Base-by-base conservation (phyloP, 2,113 vertebrate species). In the Cyphomyrus discorhynchus region DNA sequence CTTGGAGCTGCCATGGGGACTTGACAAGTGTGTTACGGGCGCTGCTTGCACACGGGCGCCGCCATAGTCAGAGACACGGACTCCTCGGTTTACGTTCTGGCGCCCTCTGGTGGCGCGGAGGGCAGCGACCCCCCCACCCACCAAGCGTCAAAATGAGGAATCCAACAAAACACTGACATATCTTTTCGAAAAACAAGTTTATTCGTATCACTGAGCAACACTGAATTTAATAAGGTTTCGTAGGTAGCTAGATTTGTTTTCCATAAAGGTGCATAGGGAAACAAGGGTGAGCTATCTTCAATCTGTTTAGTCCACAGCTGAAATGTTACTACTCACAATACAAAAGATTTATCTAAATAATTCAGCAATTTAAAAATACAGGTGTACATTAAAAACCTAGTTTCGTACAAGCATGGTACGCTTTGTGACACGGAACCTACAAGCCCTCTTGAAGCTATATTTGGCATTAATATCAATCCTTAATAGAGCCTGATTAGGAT, bases 1-100 rank as follows among this genome's bases (percentile, higher is more conserved):
- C 96, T 94, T 1, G 96, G 91, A 0, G 93, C 42, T 0, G 93
- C 92, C 97, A 93, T 97, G 50, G 3, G 6, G 7, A 45, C 31
- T 24, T 89, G 2, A 35, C 17, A 53, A 35, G 10, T 1, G 24
- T 5, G 8, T 80, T 82, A 53, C 3, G 49, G 5, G 17, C 39
- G 15, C 46, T 31, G 49, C 3, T 42, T 6, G 66, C 10, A 90
- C 66, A 27, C 21, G 56, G 45, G 47, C 46, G 46, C 70, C 39
- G 6, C 2, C 70, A 52, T 50, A 49, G 58, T 66, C n/a, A 66
- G 19, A 89, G 53, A 56, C 7, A 47, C 31, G 24, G 5, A 46
- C 21, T 6, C 13, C 21, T 1, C 10, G 35, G 9, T 7, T 21
- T 39, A 19, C 53, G 5, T 19, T 82, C n/a, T 53, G 56, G 24